Evolutionary conservation across 2,888 invertebrate species (phyloP), one percentile per base, ranked within the genome.

Genomic region (Drosophila tanythrix): DNA sequence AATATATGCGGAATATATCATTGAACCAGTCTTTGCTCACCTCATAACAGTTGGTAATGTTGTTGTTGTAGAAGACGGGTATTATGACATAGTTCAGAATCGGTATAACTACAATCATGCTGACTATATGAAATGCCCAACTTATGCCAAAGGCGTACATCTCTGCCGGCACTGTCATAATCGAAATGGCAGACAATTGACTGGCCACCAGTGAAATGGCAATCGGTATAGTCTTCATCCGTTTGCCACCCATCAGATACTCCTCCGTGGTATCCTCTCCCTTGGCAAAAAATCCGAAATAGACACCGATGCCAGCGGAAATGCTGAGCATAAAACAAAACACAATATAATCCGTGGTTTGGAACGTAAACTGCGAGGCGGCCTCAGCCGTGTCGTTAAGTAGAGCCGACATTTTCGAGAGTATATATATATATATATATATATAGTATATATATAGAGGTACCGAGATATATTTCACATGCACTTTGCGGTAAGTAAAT

Each of bases 181-280:
- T 93, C 0, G 94, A 94, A 36, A 94, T 93, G 52, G 94, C 94
- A 2, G 94, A 94, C 77, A 95, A 91, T 76, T 94, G 94, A 73
- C 94, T 92, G 52, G 95, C 95, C 74, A 95, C 93, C 33, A 96
- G 91, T 0, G 95, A 95, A 86, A 95, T 94, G 43, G 95, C 94
- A 55, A 95, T 94, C 2, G 95, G 95, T 65, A 95, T 92, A 5
- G 94, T 93, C 71, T 94, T 93, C 93, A 95, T 94, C 46, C 93
- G 93, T 75, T 94, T 93, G 64, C 94, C 94, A 5, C 95, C 95
- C 90, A 95, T 93, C 50, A 95, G 92, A 86, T 95, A 95, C 70
- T 94, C 94, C 18, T 95, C 94, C 2, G 93, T 93, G 3, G 94
- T 94, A 74, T 94, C 94, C 25, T 92, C 92, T 36, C 92, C 91